Conservation (phyloP, 2,797 vertebrate species). For the Anguilla pacifica region DNA sequence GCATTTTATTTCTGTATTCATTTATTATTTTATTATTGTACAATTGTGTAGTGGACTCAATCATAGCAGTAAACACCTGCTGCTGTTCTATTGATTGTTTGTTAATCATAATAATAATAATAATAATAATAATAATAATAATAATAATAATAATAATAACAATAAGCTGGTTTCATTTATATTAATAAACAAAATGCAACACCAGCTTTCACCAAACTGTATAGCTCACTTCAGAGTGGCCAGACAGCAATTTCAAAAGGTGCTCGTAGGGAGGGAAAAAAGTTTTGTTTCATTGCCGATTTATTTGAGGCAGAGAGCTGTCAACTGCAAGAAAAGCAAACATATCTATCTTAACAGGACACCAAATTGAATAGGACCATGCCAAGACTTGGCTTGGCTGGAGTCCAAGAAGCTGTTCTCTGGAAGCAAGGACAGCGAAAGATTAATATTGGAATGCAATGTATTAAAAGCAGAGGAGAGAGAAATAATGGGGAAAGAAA, state of each 20-base stretch:
- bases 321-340: constrained; percentile 68
- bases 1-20: too few species aligned
- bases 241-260: constrained; percentile 41
- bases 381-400: constrained; percentile 66
- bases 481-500: constrained; percentile 10
- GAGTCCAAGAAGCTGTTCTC: constrained; percentile 52
- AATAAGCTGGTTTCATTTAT: not conserved
- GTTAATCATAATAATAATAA: too few species aligned
- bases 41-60: too few species aligned
- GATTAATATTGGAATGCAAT: constrained; percentile 27
- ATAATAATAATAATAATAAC: too few species aligned
- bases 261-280: constrained; percentile 54
- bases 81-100: too few species aligned
- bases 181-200: not conserved
- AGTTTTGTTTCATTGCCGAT: constrained; percentile 61
- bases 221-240: not conserved
- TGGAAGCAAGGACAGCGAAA: constrained; percentile 34
- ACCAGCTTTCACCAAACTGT: not conserved
- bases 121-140: too few species aligned
- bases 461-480: constrained; percentile 19
- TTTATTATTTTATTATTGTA: too few species aligned
- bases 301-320: constrained; percentile 65
- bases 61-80: too few species aligned
- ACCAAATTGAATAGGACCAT: constrained; percentile 69
- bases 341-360: constrained; percentile 72